Percentiles rank a stretch among this genome's conserved stretches.
phyloP scores from a whole-genome alignment of 2,888 invertebrate genomes.

The Asteroscopus sphinx region DNA sequence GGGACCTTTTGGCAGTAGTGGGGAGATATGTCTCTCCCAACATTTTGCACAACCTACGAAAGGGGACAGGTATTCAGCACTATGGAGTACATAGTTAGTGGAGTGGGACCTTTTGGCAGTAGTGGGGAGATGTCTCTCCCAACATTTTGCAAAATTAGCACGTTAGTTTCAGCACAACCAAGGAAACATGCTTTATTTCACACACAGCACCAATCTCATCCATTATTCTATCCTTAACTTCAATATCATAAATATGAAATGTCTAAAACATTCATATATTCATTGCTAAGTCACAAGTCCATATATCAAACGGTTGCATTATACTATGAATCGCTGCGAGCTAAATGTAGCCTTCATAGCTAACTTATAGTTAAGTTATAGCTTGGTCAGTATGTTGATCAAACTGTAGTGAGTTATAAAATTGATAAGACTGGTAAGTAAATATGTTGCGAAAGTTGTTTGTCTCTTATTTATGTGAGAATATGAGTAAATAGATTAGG shows the following conservation, averaged over 20 bases:
- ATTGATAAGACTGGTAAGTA: constrained; percentile 44
- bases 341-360: constrained; percentile 41
- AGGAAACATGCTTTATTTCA: constrained; percentile 9
- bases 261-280: constrained; percentile 55
- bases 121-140: too few species aligned
- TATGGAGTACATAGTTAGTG: too few species aligned
- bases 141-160: too few species aligned
- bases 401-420: constrained; percentile 43
- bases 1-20: too few species aligned
- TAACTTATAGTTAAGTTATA: constrained; percentile 44
- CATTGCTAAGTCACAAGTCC: constrained; percentile 37
- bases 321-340: constrained; percentile 41
- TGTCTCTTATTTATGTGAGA: constrained; percentile 27
- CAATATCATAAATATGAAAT: constrained; percentile 46
- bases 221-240: constrained; percentile 25
- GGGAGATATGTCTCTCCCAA: too few species aligned
- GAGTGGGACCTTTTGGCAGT: too few species aligned
- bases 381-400: constrained; percentile 53
- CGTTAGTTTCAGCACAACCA: neutral
- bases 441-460: constrained; percentile 42
- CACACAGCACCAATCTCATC: constrained; percentile 4
- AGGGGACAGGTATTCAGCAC: too few species aligned
- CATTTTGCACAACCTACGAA: too few species aligned
- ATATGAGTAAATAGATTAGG: constrained; percentile 9
- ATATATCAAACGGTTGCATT: constrained; percentile 49